Percentiles rank a stretch among this genome's conserved stretches.
phyloP scores from a whole-genome alignment of 1,140 invertebrate species.

The Zophobas morio region DNA sequence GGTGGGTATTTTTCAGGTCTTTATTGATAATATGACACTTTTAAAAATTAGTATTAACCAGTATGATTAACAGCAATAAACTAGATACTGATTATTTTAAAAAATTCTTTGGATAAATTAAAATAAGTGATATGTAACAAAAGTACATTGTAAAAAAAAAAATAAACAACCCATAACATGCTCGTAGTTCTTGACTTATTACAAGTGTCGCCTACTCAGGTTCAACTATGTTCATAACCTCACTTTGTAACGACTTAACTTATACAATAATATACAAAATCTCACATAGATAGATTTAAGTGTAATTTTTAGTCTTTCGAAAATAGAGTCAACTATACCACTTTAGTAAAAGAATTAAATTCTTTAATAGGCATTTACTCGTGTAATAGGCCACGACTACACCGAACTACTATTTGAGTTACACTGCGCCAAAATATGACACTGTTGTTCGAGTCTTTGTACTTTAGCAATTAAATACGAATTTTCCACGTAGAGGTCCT shows the following conservation, averaged over 20 bases:
- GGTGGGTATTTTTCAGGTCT: too few species aligned
- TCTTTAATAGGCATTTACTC: background rate
- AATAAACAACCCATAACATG: too few species aligned
- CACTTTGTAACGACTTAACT: constrained; percentile 1
- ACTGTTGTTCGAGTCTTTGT: constrained; percentile 76
- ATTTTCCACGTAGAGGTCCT: constrained; percentile 87
- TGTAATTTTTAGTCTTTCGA: constrained; percentile 23
- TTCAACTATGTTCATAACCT: background rate
- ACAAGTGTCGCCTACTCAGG: too few species aligned
- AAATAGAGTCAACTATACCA: constrained; percentile 24
- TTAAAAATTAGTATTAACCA: too few species aligned
- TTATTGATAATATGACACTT: too few species aligned
- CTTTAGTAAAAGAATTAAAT: background rate
- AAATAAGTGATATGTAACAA: too few species aligned
- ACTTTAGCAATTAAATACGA: constrained; percentile 77
- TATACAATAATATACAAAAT: constrained; percentile 14
- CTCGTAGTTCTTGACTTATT: too few species aligned
- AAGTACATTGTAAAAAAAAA: too few species aligned
- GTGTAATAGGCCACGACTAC: constrained; percentile 50
- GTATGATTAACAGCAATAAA: too few species aligned
- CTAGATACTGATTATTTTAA: too few species aligned
- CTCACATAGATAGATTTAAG: constrained; percentile 21
- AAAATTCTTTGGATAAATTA: too few species aligned
- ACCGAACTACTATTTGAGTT: constrained; percentile 69
- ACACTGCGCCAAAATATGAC: constrained; percentile 69